Base-by-base conservation (phyloP, 2,797 vertebrate species). In the Cossypha caffra region DNA sequence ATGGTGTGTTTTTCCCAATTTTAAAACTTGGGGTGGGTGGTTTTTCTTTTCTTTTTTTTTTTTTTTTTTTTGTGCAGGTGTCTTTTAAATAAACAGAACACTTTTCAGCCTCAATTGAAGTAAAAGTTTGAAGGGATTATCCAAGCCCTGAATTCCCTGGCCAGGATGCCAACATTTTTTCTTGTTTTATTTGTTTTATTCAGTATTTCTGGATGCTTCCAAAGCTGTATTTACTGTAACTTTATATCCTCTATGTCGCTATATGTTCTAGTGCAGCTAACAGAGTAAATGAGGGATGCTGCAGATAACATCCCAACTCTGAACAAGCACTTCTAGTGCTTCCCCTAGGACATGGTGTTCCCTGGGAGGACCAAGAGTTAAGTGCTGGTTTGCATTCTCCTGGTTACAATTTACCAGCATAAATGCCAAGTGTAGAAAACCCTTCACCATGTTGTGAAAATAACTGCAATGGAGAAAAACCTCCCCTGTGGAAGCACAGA, bases 11-110 rank as follows among this genome's bases (percentile, higher is more conserved):
- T 94, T 93, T 45, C 59, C 51, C 33, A 76, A 61, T 92, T 90
- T 69, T 92, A 69, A 94, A 90, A 95, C 80, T 55, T 90, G 18
- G 50, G 4, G 16, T 81, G 74, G 45, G 18, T 59, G 38, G 26
- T 26, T 28, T 28, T 51, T 51, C 16, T 29, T 10, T 7, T 13
- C 31, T 52, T 35, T 15, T 16, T 29, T 15, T 10, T 38, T 45
- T 37, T 12, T 28, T n/a, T 31, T 21, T 35, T 26, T 38, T 35
- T 37, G 31, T 38, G 24, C 73, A 95, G 77, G 52, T 95, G 86
- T 91, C 50, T 92, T 87, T 95, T 78, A 81, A 48, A 47, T 66
- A 94, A 92, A 84, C 77, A 77, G 50, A 92, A 68, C 59, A 33
- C 66, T 90, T 17, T 80, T 37, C 51, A 66, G 61, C 61, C 55